Conservation (phyloP, 2,113 vertebrate genomes). For the Microcebus lehilahytsara region DNA sequence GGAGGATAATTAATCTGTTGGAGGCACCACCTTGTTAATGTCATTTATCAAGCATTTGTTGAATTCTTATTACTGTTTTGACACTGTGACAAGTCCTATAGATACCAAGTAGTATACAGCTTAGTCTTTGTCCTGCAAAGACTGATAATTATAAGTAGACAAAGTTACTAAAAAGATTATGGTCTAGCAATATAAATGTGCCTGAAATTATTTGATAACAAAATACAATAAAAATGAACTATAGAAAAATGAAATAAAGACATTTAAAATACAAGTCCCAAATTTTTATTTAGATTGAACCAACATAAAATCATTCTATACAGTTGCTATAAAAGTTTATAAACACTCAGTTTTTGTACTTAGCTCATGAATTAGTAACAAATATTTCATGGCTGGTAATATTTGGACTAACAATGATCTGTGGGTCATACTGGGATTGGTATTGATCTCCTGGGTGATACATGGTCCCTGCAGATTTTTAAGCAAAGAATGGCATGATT, state of each 20-base stretch:
- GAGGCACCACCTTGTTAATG: background rate
- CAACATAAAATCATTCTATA: background rate
- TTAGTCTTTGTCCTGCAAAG: background rate
- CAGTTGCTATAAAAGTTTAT: background rate
- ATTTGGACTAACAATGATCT: background rate
- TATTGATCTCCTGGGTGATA: background rate
- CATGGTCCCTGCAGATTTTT: background rate
- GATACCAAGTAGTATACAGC: background rate
- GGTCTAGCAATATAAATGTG: background rate
- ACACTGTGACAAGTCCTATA: background rate
- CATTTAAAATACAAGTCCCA: background rate
- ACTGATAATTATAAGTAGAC: background rate
- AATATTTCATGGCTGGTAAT: background rate
- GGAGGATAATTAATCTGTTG: background rate
- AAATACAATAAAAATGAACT: background rate
- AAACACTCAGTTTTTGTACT: background rate
- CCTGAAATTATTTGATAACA: background rate
- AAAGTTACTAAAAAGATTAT: background rate
- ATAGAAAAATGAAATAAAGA: conserved; percentile 7
- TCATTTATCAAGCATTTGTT: background rate
- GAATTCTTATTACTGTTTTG: background rate
- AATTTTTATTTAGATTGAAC: background rate
- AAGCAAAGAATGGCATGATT: background rate
- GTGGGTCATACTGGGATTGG: background rate
- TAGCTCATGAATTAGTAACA: background rate